These are phyloP conservation scores for Zaprionus lachaisei DNA, from an alignment of 1,140 invertebrate species.

Conservation along the genomic window DNA sequence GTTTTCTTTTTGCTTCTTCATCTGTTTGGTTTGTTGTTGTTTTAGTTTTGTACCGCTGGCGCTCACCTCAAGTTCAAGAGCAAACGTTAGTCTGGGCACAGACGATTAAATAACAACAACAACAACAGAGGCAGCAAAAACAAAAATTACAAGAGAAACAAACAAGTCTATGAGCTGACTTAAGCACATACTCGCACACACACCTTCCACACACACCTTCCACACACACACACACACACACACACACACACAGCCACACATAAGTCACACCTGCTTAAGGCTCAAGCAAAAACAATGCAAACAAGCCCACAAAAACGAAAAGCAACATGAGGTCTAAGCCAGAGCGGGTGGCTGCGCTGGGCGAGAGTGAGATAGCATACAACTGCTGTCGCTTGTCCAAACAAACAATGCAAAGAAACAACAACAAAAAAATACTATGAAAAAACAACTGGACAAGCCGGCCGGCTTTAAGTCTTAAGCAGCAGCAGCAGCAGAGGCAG, in stretches of 20 bases:
- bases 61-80: constrained; percentile 77
- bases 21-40: constrained; percentile 27
- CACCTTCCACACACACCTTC: neutral
- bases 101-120: constrained; percentile 72
- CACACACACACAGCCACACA: constrained; percentile 21
- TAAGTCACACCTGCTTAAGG: constrained; percentile 72
- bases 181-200: constrained; percentile 23
- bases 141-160: constrained; percentile 38
- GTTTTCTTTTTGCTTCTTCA: constrained; percentile 34
- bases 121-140: constrained; percentile 12
- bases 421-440: constrained; percentile 12
- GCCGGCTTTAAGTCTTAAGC: constrained; percentile 56
- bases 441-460: constrained; percentile 54
- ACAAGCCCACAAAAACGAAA: constrained; percentile 60
- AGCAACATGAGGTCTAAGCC: constrained; percentile 40
- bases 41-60: constrained; percentile 18
- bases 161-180: constrained; percentile 68
- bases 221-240: constrained; percentile 23
- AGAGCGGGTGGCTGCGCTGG: constrained; percentile 3
- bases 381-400: constrained; percentile 33
- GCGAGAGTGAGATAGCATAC: constrained; percentile 15
- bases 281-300: constrained; percentile 42
- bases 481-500: neutral
- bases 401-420: constrained; percentile 43
- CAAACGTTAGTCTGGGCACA: constrained; percentile 72